Evolutionary conservation across 2,797 vertebrate genomes (phyloP), one percentile per base, ranked within the genome.

Genomic region (Lutjanus argentimaculatus): DNA sequence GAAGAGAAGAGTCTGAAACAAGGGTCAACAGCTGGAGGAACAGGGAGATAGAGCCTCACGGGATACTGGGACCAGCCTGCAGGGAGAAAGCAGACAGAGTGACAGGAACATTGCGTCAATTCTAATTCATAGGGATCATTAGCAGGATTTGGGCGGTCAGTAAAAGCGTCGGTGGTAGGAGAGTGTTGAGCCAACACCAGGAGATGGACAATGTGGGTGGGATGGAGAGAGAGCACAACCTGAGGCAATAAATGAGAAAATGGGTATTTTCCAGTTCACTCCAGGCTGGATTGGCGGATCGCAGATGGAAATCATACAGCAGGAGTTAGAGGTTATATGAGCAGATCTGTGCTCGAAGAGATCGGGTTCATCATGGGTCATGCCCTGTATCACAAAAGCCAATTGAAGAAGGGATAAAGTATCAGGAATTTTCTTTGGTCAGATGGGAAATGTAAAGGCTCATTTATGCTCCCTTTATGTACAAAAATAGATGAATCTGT

Each of bases 231-330:
- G 72, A 86, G 87, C 73, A 71, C 52, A 76, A 75, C 79, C 82
- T 14, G 73, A 91, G 68, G 88, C 79, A 68, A 84, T 79, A 48
- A 78, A 77, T 63, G 67, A 85, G 25, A 80, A 82, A 87, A 89
- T 80, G 16, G 75, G 74, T 81, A 72, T 85, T 88, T 91, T 88
- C 82, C 70, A 79, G 77, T 75, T 68, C 55, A 30, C 57, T 68
- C 21, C 59, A 70, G 61, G 66, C 62, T 61, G 78, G 55, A 69
- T 72, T 62, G 57, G 13, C 21, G 63, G 25, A 62, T 77, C 64
- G 19, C 72, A 66, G 67, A 84, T 81, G 57, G 70, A 80, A 72
- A 82, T 82, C 73, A 58, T 42, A 46, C 8, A 65, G 46, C 57
- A n/a, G 7, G 49, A 22, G 62, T 43, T 72, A 55, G 46, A 77